Conservation (phyloP, 2,113 vertebrate genomes). For the Albula glossodonta region DNA sequence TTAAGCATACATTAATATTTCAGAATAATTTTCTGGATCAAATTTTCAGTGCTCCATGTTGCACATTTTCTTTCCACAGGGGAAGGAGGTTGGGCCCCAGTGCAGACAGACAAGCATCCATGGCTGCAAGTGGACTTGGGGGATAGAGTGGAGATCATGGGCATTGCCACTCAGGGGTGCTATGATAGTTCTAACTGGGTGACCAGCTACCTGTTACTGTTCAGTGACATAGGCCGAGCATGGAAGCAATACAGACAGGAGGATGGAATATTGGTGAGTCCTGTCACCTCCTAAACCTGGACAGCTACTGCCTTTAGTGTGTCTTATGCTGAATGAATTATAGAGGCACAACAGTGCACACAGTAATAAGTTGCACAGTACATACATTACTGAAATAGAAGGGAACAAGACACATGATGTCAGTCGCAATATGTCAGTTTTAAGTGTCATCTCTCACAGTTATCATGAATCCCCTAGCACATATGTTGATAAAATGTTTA, state of each 20-base stretch:
- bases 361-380: too few relatives aligned
- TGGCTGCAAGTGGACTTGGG: slow-evolving; percentile 96
- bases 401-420: too few relatives aligned
- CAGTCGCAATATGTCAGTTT: too few relatives aligned
- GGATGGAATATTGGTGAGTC: slow-evolving; percentile 71
- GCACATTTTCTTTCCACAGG: slow-evolving; percentile 64
- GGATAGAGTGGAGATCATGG: slow-evolving; percentile 87
- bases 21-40: too few relatives aligned
- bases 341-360: too few relatives aligned
- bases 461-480: too few relatives aligned
- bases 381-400: too few relatives aligned
- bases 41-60: background rate
- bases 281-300: background rate
- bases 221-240: slow-evolving; percentile 89
- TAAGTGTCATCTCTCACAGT: too few relatives aligned
- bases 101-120: slow-evolving; percentile 79
- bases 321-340: too few relatives aligned
- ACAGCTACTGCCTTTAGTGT: too few relatives aligned
- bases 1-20: too few relatives aligned
- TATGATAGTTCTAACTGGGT: slow-evolving; percentile 93
- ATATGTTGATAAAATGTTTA: too few relatives aligned
- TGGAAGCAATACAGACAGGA: slow-evolving; percentile 91
- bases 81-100: slow-evolving; percentile 89
- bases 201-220: slow-evolving; percentile 84
- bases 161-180: slow-evolving; percentile 87